Evolutionary conservation across 2,797 vertebrate genomes (phyloP).

Genomic region (Enteromius afrohamiltoni): DNA sequence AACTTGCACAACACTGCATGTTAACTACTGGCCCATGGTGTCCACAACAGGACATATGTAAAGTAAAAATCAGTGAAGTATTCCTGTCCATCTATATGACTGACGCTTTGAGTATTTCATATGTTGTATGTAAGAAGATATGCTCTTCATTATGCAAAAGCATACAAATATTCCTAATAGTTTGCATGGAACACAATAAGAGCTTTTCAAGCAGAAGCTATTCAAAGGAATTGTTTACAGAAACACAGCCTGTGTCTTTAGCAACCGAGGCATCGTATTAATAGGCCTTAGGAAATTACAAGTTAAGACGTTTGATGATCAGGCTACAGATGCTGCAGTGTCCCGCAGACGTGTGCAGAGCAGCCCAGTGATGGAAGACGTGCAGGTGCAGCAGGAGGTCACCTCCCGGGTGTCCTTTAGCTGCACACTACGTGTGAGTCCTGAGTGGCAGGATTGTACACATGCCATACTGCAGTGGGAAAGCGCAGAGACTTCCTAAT

Average conservation of each 20-base stretch:
- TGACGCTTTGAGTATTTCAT: neutral
- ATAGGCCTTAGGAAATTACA: constrained; percentile 37
- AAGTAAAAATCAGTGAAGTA: neutral
- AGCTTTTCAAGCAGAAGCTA: constrained; percentile 12
- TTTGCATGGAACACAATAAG: constrained; percentile 14
- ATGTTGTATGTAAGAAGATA: neutral
- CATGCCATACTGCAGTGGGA: constrained; percentile 58
- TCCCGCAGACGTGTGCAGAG: constrained; percentile 35
- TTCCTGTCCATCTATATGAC: neutral
- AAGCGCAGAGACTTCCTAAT: constrained; percentile 54
- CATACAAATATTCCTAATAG: constrained; percentile 22
- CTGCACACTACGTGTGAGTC: constrained; percentile 60
- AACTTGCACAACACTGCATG: neutral
- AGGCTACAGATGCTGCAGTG: constrained; percentile 29
- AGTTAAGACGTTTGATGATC: constrained; percentile 22
- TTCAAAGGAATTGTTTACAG: constrained; percentile 9
- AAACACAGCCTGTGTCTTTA: constrained; percentile 13
- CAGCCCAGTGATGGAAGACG: constrained; percentile 48
- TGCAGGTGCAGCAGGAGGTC: constrained; percentile 64
- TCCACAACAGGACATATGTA: neutral
- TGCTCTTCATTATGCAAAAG: constrained; percentile 11
- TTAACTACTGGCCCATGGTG: neutral
- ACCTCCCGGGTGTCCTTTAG: constrained; percentile 66
- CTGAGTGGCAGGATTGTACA: constrained; percentile 55
- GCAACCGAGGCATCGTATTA: constrained; percentile 27